Evolutionary conservation across 2,888 invertebrate genomes (phyloP).

Genomic region (Creontiades dilutus): DNA sequence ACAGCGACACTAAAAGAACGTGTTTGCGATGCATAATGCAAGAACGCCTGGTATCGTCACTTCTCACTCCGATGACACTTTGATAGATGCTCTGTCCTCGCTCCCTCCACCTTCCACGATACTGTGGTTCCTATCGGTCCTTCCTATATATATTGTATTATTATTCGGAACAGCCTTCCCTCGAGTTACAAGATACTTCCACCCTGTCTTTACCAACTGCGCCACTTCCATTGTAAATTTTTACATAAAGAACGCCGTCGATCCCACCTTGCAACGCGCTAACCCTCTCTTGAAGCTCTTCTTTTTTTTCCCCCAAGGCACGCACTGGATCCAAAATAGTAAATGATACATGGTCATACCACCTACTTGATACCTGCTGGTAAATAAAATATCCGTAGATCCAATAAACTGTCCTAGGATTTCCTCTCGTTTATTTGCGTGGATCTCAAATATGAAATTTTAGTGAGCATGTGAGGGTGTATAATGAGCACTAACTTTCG

Average conservation of each 20-base stretch:
- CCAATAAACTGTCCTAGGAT: too few relatives aligned
- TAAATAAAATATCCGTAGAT: too few relatives aligned
- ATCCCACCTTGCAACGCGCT: not conserved
- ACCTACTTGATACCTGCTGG: too few relatives aligned
- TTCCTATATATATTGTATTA: conserved; percentile 67
- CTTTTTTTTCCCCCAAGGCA: too few relatives aligned
- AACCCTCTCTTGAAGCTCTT: too few relatives aligned
- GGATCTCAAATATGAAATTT: too few relatives aligned
- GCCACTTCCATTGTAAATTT: conserved; percentile 48
- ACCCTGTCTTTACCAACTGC: conserved; percentile 57
- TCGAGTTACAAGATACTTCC: conserved; percentile 57
- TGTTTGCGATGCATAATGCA: conserved; percentile 67
- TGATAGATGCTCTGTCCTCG: conserved; percentile 64
- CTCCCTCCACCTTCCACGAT: conserved; percentile 11
- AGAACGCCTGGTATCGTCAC: conserved; percentile 67
- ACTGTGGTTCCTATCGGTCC: conserved; percentile 31
- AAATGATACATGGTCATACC: too few relatives aligned
- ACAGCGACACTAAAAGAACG: conserved; percentile 63
- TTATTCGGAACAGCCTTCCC: conserved; percentile 62
- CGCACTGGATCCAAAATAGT: too few relatives aligned
- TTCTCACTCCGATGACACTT: conserved; percentile 68
- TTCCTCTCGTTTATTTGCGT: too few relatives aligned
- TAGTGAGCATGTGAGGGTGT: too few relatives aligned
- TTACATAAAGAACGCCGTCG: conserved; percentile 10
- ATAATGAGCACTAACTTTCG: too few relatives aligned